Percentiles rank a stretch among this genome's conserved stretches.
Evolutionary conservation across 2,888 invertebrate genomes (phyloP).

Genomic region (Platycheirus rosarum): DNA sequence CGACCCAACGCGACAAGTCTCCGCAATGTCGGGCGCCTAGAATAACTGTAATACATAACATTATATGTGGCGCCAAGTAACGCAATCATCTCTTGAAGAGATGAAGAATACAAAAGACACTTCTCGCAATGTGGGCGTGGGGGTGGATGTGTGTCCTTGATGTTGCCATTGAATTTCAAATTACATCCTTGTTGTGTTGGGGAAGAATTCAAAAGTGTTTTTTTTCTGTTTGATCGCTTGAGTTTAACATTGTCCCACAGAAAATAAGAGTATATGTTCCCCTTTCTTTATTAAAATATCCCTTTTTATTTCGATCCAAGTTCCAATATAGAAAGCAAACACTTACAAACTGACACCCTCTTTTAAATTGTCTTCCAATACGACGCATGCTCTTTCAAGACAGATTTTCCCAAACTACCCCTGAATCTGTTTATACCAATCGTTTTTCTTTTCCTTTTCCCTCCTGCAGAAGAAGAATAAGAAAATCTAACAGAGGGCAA

Average conservation of each 20-base stretch:
- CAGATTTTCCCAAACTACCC: conserved; percentile 52
- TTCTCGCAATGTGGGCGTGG: not conserved
- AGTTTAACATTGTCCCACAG: conserved; percentile 30
- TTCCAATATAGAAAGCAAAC: not conserved
- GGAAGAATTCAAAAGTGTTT: conserved; percentile 24
- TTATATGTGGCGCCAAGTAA: conserved; percentile 65
- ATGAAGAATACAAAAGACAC: conserved; percentile 21
- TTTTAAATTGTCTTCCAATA: conserved; percentile 14
- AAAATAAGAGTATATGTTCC: conserved; percentile 27
- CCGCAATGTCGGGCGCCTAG: conserved; percentile 72
- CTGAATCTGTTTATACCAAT: conserved; percentile 59
- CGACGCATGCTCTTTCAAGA: conserved; percentile 59
- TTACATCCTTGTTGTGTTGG: conserved; percentile 16
- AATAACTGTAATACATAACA: conserved; percentile 49
- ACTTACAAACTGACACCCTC: not conserved
- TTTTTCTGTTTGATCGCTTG: conserved; percentile 49
- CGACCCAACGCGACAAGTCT: conserved; percentile 27
- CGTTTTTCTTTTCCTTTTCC: conserved; percentile 38
- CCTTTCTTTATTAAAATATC: conserved; percentile 34
- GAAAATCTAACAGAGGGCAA: conserved; percentile 38
- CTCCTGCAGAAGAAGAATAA: conserved; percentile 14
- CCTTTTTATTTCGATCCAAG: conserved; percentile 3
- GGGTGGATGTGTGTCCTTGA: conserved; percentile 42
- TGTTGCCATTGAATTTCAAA: conserved; percentile 1
- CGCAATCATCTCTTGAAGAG: conserved; percentile 48